Evolutionary conservation across 2,888 invertebrate genomes (phyloP).

Genomic region (Melolontha melolontha): DNA sequence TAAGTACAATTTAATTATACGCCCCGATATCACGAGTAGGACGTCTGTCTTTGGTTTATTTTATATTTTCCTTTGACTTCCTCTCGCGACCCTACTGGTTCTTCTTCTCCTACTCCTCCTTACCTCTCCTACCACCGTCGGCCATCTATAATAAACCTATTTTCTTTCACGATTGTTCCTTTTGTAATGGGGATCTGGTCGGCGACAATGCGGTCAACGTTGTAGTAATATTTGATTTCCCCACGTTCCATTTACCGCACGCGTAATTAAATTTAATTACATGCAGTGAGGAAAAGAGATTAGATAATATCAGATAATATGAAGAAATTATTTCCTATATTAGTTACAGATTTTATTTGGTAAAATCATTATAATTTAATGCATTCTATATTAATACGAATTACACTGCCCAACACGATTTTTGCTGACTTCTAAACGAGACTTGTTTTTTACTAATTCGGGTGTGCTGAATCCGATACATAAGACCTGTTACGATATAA

Average conservation of each 20-base stretch:
- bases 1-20: conserved; percentile 65
- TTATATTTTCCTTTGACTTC: conserved; percentile 55
- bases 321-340: not conserved
- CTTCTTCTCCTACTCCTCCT: not conserved
- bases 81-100: not conserved
- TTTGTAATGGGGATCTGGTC: not conserved
- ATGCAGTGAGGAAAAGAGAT: conserved; percentile 2
- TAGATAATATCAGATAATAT: conserved; percentile 1
- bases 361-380: too few species aligned
- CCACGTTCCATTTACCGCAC: conserved; percentile 45
- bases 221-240: conserved; percentile 41
- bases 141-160: conserved; percentile 7
- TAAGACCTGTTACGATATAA: too few species aligned
- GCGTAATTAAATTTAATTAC: conserved; percentile 51
- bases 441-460: too few species aligned
- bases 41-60: conserved; percentile 55
- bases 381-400: too few species aligned
- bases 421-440: too few species aligned
- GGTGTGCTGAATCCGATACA: too few species aligned
- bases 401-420: too few species aligned
- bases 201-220: conserved; percentile 18
- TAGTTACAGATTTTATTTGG: too few species aligned
- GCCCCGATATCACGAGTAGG: conserved; percentile 40
- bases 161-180: conserved; percentile 5
- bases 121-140: too few species aligned